Conservation (phyloP, 1,140 invertebrate genomes). For the Chelonus insularis region DNA sequence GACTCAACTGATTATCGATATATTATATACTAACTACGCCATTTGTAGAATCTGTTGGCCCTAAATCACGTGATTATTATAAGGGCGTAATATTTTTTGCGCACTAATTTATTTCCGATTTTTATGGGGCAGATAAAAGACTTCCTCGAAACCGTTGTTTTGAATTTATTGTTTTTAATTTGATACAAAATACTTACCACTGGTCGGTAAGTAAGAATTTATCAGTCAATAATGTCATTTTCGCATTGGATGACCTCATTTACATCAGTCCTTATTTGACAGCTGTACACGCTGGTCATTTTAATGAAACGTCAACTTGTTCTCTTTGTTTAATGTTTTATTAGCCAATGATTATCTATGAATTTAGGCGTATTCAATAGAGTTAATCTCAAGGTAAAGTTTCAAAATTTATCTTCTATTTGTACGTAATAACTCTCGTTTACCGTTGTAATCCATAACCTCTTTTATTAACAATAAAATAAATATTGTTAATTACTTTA, state of each 20-base stretch:
- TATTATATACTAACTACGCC: too few species aligned
- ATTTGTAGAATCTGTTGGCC: too few species aligned
- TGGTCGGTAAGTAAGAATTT: too few species aligned
- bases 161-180: too few species aligned
- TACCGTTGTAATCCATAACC: neutral
- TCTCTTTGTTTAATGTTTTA: constrained; percentile 18
- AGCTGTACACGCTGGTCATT: neutral
- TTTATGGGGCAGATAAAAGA: too few species aligned
- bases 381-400: constrained; percentile 70
- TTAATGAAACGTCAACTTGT: neutral
- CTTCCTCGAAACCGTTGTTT: too few species aligned
- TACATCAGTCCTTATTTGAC: neutral
- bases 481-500: neutral
- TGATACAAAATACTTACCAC: too few species aligned
- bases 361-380: constrained; percentile 76
- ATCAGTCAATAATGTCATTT: too few species aligned
- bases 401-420: neutral
- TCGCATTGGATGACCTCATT: neutral
- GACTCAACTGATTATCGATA: too few species aligned
- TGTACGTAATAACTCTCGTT: neutral
- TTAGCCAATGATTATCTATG: constrained; percentile 63
- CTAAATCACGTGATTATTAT: too few species aligned
- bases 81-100: too few species aligned
- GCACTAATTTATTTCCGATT: too few species aligned
- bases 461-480: neutral